Conservation (phyloP, 2,888 invertebrate species). For the Drosophila subsilvestris region DNA sequence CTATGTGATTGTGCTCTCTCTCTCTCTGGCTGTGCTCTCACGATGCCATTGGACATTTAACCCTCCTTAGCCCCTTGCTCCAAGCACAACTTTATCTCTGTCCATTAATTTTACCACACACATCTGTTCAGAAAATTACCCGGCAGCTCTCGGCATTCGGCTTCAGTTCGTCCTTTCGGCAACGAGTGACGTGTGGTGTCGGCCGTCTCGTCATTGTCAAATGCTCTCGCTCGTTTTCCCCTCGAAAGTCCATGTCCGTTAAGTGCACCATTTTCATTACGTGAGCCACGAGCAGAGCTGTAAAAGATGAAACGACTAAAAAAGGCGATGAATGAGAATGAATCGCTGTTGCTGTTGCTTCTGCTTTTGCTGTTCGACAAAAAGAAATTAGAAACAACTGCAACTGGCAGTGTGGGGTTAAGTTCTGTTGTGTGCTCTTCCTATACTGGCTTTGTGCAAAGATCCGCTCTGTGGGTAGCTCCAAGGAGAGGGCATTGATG, state of each 20-base stretch:
- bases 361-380: slow-evolving; percentile 15
- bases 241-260: slow-evolving; percentile 28
- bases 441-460: too few species aligned
- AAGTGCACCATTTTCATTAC: slow-evolving; percentile 80
- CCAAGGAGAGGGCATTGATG: too few species aligned
- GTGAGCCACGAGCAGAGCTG: slow-evolving; percentile 45
- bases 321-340: slow-evolving; percentile 55
- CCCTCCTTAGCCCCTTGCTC: slow-evolving; percentile 56
- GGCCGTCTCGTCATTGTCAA: slow-evolving; percentile 6
- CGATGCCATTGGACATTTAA: slow-evolving; percentile 42
- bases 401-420: neutral
- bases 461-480: too few species aligned
- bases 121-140: slow-evolving; percentile 80
- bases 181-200: slow-evolving; percentile 33
- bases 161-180: slow-evolving; percentile 67
- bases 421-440: too few species aligned
- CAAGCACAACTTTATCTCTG: slow-evolving; percentile 69
- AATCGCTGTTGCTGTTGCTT: slow-evolving; percentile 48
- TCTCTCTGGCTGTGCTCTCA: slow-evolving; percentile 15
- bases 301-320: slow-evolving; percentile 27
- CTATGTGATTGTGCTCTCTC: slow-evolving; percentile 3
- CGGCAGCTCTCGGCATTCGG: slow-evolving; percentile 69
- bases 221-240: neutral
- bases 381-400: too few species aligned
- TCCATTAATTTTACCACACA: slow-evolving; percentile 80